These are phyloP conservation scores for Glomeris marginata DNA, from an alignment of 2,888 invertebrate genomes.

Conservation along the genomic window DNA sequence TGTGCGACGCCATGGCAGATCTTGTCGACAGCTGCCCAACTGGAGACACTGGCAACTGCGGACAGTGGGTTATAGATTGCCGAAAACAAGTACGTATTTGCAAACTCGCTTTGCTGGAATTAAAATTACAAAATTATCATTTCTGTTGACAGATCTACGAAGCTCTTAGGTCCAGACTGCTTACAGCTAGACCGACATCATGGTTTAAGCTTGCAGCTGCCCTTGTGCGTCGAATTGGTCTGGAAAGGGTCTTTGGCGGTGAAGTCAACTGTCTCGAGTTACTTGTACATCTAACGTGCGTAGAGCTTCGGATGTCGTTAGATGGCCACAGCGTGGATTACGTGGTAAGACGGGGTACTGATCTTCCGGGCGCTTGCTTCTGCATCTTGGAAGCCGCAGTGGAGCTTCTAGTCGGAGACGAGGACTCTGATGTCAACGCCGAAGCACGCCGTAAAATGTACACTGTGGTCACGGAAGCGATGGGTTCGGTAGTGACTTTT, in stretches of 20 bases:
- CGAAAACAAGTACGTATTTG: too few relatives aligned
- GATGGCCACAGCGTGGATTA: constrained; percentile 47
- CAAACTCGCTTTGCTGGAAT: too few relatives aligned
- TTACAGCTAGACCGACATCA: constrained; percentile 58
- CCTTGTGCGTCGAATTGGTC: too few relatives aligned
- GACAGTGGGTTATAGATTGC: too few relatives aligned
- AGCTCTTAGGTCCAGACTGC: constrained; percentile 72
- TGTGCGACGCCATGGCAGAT: too few relatives aligned
- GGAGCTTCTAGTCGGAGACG: constrained; percentile 23
- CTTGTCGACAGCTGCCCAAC: too few relatives aligned
- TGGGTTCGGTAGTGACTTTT: constrained; percentile 61
- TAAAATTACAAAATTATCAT: too few relatives aligned
- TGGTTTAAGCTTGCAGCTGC: constrained; percentile 23
- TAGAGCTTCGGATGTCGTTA: constrained; percentile 86
- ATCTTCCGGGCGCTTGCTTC: constrained; percentile 26
- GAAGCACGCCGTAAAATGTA: constrained; percentile 59
- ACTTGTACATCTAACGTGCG: constrained; percentile 69
- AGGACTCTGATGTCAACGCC: constrained; percentile 21
- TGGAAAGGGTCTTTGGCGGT: neutral
- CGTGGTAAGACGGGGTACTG: constrained; percentile 21
- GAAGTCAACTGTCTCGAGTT: constrained; percentile 17
- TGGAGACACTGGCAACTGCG: too few relatives aligned
- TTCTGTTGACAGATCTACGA: constrained; percentile 51
- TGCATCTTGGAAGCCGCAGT: constrained; percentile 27
- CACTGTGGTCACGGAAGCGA: constrained; percentile 75